Base-by-base conservation (phyloP, 2,797 vertebrate genomes). In the Australoheros facetus region DNA sequence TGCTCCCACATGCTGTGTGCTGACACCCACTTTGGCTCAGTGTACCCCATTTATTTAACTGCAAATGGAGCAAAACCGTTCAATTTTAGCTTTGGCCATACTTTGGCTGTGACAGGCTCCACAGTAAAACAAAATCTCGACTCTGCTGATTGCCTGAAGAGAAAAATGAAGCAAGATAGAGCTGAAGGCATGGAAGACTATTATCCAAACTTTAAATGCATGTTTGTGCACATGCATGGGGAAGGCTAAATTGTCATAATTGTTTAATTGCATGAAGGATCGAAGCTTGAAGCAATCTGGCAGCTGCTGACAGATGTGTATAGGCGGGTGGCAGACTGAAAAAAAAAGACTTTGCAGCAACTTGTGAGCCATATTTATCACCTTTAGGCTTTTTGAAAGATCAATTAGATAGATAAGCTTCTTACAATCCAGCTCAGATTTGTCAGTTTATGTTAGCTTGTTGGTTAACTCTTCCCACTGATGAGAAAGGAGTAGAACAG, bases 221-320 rank as follows among this genome's bases (percentile, higher is more conserved):
- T 45, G 87, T 54, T 26, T 10, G 45, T 69, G 26, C 51, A 42
- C 62, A 66, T 66, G 62, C n/a, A 71, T 3, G 78, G 77, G 53
- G 75, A 91, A 80, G 87, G 83, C 87, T 89, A 77, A 90, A 93
- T 88, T 75, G 85, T 75, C 81, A 79, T 93, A 93, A 95, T 91
- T 93, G 91, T 88, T 93, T 94, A 93, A 94, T 89, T 91, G 83
- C 81, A 84, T 51, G 78, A 54, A 72, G 80, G 58, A 84, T 85
- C 34, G 86, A 73, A 73, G 90, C 85, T 75, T 53, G 79, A 89
- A 88, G 92, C 73, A 37, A 87, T 88, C 85, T 89, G 87, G 80
- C 85, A 89, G 75, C 62, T 59, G 17, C 62, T 85, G 69, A 87
- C 79, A 88, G 81, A 80, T 80, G 74, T 56, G 88, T 26, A 77